phyloP scores from a whole-genome alignment of 2,797 vertebrate genomes.

The Epinephelus coioides region DNA sequence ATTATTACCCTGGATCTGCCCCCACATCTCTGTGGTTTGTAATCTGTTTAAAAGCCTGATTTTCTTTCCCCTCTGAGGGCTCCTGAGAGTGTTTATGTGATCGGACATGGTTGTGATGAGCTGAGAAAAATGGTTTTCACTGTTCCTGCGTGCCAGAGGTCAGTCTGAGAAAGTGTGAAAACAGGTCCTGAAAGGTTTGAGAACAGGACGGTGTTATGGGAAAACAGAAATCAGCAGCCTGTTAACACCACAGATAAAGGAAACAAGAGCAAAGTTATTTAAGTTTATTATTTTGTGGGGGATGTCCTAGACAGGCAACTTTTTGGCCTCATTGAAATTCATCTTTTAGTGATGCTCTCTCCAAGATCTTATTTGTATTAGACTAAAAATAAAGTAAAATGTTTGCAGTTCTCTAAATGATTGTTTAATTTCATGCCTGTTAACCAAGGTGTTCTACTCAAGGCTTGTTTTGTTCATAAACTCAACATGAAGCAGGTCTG shows the following conservation, averaged over 20 bases:
- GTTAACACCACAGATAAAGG: neutral
- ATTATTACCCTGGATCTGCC: conserved; percentile 15
- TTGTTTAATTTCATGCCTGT: too few relatives aligned
- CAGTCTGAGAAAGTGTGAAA: neutral
- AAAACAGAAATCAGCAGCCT: neutral
- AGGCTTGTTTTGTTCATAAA: too few relatives aligned
- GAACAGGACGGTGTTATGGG: neutral
- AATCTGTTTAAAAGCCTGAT: neutral
- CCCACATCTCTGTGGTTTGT: neutral
- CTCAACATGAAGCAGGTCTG: too few relatives aligned
- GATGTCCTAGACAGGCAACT: neutral
- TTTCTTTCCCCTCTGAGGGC: neutral
- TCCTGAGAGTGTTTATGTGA: neutral
- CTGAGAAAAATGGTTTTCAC: conserved; percentile 2
- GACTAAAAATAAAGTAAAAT: too few relatives aligned
- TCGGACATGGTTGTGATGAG: neutral
- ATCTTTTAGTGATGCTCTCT: neutral
- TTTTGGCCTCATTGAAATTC: neutral
- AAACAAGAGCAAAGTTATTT: neutral
- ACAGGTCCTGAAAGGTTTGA: conserved; percentile 1
- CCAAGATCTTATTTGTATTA: neutral
- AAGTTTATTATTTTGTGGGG: neutral
- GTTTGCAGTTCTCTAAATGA: too few relatives aligned
- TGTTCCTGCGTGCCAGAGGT: neutral
- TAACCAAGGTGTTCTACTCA: too few relatives aligned